Evolutionary conservation across 1,140 invertebrate species (phyloP).

Genomic region (Theocolax elegans): DNA sequence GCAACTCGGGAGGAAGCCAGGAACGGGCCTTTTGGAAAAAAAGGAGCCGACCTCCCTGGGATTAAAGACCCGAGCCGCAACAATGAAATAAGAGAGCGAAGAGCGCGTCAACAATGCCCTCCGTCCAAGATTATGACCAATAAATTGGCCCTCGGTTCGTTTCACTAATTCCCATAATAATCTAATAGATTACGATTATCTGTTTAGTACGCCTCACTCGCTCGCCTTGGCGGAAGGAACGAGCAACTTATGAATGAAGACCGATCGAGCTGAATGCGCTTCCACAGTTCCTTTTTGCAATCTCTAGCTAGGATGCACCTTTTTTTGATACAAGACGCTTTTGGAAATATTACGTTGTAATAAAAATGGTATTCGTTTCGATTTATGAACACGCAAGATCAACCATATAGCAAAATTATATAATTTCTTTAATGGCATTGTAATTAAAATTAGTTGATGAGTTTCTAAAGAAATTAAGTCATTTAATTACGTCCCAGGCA

Average conservation of each 20-base stretch:
- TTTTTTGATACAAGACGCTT: too few relatives aligned
- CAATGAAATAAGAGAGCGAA: constrained; percentile 43
- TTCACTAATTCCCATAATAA: constrained; percentile 67
- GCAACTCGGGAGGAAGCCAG: background rate
- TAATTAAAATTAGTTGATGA: too few relatives aligned
- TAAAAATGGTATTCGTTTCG: too few relatives aligned
- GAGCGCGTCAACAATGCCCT: constrained; percentile 50
- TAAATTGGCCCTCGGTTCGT: constrained; percentile 66
- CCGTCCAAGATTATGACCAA: constrained; percentile 63
- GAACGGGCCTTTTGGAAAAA: constrained; percentile 55
- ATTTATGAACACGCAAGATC: too few relatives aligned
- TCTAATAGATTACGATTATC: constrained; percentile 69
- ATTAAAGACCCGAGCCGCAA: constrained; percentile 56
- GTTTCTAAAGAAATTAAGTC: too few relatives aligned
- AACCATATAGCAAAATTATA: too few relatives aligned
- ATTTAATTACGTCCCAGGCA: too few relatives aligned
- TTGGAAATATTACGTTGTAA: too few relatives aligned
- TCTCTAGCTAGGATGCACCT: too few relatives aligned
- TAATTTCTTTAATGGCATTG: too few relatives aligned
- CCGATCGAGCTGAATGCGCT: too few relatives aligned
- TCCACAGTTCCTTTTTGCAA: too few relatives aligned
- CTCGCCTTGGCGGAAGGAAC: background rate
- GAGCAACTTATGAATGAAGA: background rate
- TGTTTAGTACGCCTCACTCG: constrained; percentile 65
- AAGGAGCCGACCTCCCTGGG: constrained; percentile 55